These are phyloP conservation scores for Arizona elegans DNA, from an alignment of 2,113 vertebrate species.

Conservation along the genomic window DNA sequence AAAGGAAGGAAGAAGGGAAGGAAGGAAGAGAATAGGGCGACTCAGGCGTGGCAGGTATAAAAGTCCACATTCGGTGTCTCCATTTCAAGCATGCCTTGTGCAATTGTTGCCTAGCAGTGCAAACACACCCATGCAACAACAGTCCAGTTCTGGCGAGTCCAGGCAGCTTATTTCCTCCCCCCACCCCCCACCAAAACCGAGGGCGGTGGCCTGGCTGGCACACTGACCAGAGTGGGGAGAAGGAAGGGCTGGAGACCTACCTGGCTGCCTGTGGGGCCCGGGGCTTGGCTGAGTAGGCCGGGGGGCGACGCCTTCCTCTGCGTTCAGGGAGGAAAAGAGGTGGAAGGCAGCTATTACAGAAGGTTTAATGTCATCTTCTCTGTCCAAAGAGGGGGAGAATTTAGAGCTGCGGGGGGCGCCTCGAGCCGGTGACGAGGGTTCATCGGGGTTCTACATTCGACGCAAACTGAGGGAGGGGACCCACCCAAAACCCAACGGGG, in stretches of 20 bases:
- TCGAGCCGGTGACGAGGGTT: not conserved
- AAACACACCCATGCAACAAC: not conserved
- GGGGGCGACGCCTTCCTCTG: constrained; percentile 33
- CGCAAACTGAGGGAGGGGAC: not conserved
- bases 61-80: not conserved
- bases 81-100: not conserved
- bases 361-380: constrained; percentile 36
- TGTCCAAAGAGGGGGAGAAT: not conserved
- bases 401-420: not conserved
- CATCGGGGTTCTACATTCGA: not conserved
- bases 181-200: not conserved
- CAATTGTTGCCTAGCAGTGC: not conserved
- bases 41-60: not conserved
- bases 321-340: constrained; percentile 42
- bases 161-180: too few species aligned
- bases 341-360: constrained; percentile 40
- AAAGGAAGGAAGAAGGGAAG: too few species aligned
- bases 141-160: too few species aligned
- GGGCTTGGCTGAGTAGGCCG: constrained; percentile 15
- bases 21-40: not conserved
- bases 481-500: not conserved
- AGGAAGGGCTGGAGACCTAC: not conserved
- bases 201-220: not conserved
- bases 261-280: constrained; percentile 20
- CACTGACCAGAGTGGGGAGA: rapidly evolving